Conservation (phyloP, 2,888 invertebrate species). For the Acronicta aceris region DNA sequence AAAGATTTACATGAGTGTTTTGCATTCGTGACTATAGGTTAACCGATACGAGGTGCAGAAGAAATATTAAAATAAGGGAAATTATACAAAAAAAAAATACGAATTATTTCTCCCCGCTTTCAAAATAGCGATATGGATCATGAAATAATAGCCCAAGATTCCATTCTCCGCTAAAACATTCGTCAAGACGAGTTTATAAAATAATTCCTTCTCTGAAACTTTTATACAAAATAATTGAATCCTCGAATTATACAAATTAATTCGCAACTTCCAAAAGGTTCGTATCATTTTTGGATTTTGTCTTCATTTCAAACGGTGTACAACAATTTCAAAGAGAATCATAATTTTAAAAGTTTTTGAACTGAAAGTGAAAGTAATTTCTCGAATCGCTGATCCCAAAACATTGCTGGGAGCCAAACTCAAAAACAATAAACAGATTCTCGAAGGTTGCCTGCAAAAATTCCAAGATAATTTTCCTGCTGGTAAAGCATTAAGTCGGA, state of each 20-base stretch:
- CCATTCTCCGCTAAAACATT: background rate
- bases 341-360: conserved; percentile 63
- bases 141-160: too few relatives aligned
- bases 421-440: conserved; percentile 77
- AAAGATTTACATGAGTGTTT: too few relatives aligned
- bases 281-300: conserved; percentile 53
- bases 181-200: conserved; percentile 7
- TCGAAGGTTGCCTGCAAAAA: conserved; percentile 65
- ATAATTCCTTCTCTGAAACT: conserved; percentile 20
- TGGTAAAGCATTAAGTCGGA: conserved; percentile 64
- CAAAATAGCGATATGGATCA: too few relatives aligned
- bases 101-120: too few relatives aligned
- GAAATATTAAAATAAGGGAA: too few relatives aligned
- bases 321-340: conserved; percentile 59
- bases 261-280: conserved; percentile 36
- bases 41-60: too few relatives aligned
- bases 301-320: conserved; percentile 43
- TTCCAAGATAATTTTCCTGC: conserved; percentile 70
- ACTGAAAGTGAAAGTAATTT: conserved; percentile 70
- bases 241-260: conserved; percentile 48
- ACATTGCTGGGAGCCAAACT: conserved; percentile 70
- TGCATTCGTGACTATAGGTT: too few relatives aligned
- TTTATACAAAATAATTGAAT: conserved; percentile 45
- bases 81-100: too few relatives aligned
- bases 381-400: conserved; percentile 69